Base-by-base conservation (phyloP, 2,888 invertebrate species). In the Dione juno region DNA sequence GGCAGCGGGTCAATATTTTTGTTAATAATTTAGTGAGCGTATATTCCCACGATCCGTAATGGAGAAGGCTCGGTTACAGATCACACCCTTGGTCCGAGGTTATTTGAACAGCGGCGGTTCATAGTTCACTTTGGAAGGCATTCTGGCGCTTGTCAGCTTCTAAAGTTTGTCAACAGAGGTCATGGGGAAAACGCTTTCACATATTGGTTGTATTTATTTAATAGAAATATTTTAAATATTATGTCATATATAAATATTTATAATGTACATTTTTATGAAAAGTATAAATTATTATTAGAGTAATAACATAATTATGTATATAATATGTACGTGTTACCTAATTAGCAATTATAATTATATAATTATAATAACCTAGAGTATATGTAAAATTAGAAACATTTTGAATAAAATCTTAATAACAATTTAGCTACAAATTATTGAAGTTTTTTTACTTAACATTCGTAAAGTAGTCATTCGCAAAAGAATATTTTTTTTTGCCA, bases 1-100 rank as follows among this genome's bases (percentile, higher is more conserved):
- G 92, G 90, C 89, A 92, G 87, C 88, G 82, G 82, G 92, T 92
- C 88, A 93, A 92, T 93, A 92, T 93, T 93, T 88, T 92, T 89
- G 90, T 92, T 90, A 92, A 92, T 92, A 88, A 93, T 92, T 93
- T 90, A 87, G 87, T 88, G 85, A 82, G 85, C 81, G 84, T 79
- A 77, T 81, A 82, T 90, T 92, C 90, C 90, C 92, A 91, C 90
- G 90, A 83, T 80, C 80, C 76, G 80, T 84, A 84, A 84, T 85
- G 84, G 87, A 86, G 86, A 86, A 79, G 84, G 83, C 81, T 86
- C 83, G 85, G 83, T 85, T 86, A 85, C 86, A 81, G 86, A 83
- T 87, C 87, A 85, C 90, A 88, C 89, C 86, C 86, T 81, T 77
- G 78, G 79, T 77, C 71, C 78, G 66, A 71, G 74, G 66, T 88